Evolutionary conservation across 2,888 invertebrate genomes (phyloP), one percentile per base, ranked within the genome.

Genomic region (Rhagonycha lutea): DNA sequence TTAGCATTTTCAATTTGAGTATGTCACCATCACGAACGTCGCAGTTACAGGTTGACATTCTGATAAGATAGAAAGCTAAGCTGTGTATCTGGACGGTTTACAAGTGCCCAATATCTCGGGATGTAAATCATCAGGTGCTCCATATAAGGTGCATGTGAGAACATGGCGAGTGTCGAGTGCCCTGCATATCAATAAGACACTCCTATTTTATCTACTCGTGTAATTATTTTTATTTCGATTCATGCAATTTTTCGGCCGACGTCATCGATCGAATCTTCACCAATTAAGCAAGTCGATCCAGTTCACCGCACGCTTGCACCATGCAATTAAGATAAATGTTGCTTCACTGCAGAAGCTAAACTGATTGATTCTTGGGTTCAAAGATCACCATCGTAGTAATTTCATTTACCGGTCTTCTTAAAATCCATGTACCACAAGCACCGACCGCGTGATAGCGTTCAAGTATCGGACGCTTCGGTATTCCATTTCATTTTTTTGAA

Each of bases 21-120:
- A 82, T 81, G 82, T 83, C 83, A 83, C 83, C 81, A 80, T 80
- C 80, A 79, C 79, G 78, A 72, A 80, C 79, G 80, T 79, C 77
- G 77, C 70, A 74, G 75, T 73, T 79, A 79, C 80, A 80, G 79
- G 80, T 82, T 80, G 81, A 81, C 82, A 82, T 79, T 75, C 78
- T 84, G 86, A 86, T 86, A 86, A 86, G 86, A 86, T 86, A 86
- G 82, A 85, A 85, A 85, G 83, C 84, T 81, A 84, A 84, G 84
- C 83, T 83, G 83, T 85, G 85, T 86, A 86, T 85, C 84, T 77
- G 82, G 82, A 83, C 83, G 81, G 82, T 84, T 84, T 86, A 86
- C 86, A 86, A 86, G 85, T 82, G 84, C 84, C 86, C 85, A 86
- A 86, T 87, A 87, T 87, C 87, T 85, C 81, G 82, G 81, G 76